Conservation (phyloP, 92 coral and sea anemone species). For the Pocillopora grandis region DNA sequence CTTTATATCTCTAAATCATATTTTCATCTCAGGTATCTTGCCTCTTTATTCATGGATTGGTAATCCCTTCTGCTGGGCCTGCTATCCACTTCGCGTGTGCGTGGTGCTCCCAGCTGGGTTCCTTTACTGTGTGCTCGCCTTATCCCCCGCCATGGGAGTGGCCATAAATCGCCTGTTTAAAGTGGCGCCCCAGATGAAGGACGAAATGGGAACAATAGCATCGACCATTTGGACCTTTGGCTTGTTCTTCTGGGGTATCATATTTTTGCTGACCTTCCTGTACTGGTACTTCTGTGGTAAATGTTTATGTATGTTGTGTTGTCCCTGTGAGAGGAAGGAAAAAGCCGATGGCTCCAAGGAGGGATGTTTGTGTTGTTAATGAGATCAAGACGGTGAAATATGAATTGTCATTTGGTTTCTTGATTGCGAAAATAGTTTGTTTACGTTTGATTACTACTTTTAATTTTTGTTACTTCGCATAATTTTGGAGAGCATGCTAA, state of each 20-base stretch:
- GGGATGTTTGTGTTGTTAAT: slow-evolving; percentile 33
- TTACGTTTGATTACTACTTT: no score
- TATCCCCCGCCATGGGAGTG: slow-evolving; percentile 93
- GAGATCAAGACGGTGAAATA: background rate
- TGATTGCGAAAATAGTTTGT: no score
- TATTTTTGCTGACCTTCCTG: slow-evolving; percentile 61
- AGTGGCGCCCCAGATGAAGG: slow-evolving; percentile 86
- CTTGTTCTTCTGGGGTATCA: slow-evolving; percentile 89
- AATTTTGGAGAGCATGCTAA: background rate
- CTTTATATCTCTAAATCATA: no score
- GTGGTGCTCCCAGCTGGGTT: slow-evolving; percentile 95
- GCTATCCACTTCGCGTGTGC: slow-evolving; percentile 88
- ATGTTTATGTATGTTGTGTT: slow-evolving; percentile 64
- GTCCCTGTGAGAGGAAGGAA: slow-evolving; percentile 70
- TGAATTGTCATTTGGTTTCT: no score
- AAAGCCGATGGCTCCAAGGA: slow-evolving; percentile 33
- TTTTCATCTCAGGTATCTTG: slow-evolving; percentile 69
- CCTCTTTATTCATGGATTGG: slow-evolving; percentile 98
- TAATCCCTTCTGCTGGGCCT: slow-evolving; percentile 98
- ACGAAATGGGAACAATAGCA: slow-evolving; percentile 83
- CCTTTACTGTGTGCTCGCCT: slow-evolving; percentile 80
- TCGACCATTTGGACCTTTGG: slow-evolving; percentile 98
- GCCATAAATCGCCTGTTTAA: slow-evolving; percentile 83
- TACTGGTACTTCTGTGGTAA: slow-evolving; percentile 85
- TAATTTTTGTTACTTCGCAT: background rate